Conservation (phyloP, 2,113 vertebrate species). For the Epinephelus fuscoguttatus region DNA sequence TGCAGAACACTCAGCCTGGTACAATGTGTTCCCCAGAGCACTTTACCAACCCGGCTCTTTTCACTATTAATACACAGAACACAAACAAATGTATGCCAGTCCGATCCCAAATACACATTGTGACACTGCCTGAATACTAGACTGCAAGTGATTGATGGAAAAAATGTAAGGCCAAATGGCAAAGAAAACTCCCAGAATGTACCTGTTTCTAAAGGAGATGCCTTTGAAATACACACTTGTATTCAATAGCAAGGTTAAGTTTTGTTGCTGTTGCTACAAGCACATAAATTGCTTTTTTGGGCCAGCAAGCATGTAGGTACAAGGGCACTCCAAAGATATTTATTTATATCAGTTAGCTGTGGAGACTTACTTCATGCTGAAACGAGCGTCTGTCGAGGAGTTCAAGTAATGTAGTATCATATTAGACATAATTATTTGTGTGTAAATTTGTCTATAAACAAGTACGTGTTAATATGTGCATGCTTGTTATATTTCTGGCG, state of each 20-base stretch:
- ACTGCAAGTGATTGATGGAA: neutral
- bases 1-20: slow-evolving; percentile 49
- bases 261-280: slow-evolving; percentile 39
- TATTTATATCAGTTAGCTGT: neutral
- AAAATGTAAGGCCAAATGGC: neutral
- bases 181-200: slow-evolving; percentile 6
- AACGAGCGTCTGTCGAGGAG: slow-evolving; percentile 4
- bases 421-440: neutral
- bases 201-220: slow-evolving; percentile 10
- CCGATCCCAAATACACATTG: slow-evolving; percentile 27
- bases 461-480: neutral
- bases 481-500: neutral
- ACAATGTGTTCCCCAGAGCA: slow-evolving; percentile 57
- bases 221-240: neutral
- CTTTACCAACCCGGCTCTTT: slow-evolving; percentile 44
- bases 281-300: slow-evolving; percentile 36
- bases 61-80: slow-evolving; percentile 44
- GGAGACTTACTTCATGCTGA: neutral
- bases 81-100: slow-evolving; percentile 34
- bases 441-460: slow-evolving; percentile 1
- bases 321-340: neutral
- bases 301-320: neutral
- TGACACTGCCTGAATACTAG: slow-evolving; percentile 3
- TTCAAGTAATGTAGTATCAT: neutral
- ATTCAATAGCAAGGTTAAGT: neutral